A percentile compares a stretch with the other conserved stretches of the same genome.
These are phyloP conservation scores for Drosophila elegans DNA, from an alignment of 1,140 invertebrate genomes.

Conservation along the genomic window DNA sequence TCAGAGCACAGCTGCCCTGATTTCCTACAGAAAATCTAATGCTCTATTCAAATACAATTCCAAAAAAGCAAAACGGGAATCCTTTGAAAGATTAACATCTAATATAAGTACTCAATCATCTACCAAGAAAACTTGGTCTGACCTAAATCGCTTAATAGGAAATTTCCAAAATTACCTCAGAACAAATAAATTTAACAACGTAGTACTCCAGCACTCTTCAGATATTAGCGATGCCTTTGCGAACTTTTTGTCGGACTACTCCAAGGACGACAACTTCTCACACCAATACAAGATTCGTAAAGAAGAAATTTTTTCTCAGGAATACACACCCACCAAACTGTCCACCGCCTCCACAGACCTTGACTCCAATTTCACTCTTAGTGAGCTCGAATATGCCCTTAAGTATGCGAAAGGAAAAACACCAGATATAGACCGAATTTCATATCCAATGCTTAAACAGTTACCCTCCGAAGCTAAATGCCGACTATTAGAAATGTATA, in stretches of 20 bases:
- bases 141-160: constrained; percentile 1
- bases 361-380: not conserved
- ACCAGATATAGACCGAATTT: too few species aligned
- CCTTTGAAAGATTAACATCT: too few species aligned
- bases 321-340: not conserved
- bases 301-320: not conserved
- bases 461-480: too few species aligned
- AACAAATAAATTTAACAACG: not conserved
- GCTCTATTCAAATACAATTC: too few species aligned
- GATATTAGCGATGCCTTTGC: constrained; percentile 1
- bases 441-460: too few species aligned
- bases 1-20: constrained; percentile 1
- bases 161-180: constrained; percentile 1
- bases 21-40: too few species aligned
- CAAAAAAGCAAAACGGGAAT: too few species aligned
- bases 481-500: too few species aligned
- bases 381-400: too few species aligned
- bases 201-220: not conserved
- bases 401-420: too few species aligned
- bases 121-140: not conserved
- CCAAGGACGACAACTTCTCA: constrained; percentile 6
- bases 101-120: not conserved
- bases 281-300: constrained; percentile 2
- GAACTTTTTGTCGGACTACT: constrained; percentile 2
- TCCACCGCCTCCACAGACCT: constrained; percentile 1